phyloP scores from a whole-genome alignment of 2,888 invertebrate genomes.

The Pterostichus madidus region DNA sequence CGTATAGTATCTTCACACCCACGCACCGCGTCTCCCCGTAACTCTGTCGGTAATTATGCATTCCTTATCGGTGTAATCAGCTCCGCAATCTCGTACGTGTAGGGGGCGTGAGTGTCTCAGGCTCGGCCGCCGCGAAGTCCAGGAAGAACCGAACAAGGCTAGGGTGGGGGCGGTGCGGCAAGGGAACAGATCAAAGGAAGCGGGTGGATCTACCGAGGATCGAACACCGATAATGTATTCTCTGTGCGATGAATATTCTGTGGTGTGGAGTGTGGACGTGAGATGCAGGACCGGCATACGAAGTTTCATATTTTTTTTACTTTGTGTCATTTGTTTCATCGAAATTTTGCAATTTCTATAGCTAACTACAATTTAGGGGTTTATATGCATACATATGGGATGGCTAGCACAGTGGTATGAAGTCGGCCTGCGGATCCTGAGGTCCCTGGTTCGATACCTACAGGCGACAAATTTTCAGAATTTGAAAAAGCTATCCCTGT shows the following conservation, averaged over 20 bases:
- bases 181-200: conserved; percentile 24
- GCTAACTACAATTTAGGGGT: no score
- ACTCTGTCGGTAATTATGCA: background rate
- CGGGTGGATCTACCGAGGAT: conserved; percentile 17
- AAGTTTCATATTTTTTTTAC: no score
- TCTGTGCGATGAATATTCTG: conserved; percentile 40
- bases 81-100: conserved; percentile 11
- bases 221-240: conserved; percentile 35
- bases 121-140: conserved; percentile 11
- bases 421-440: no score
- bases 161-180: no score
- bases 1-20: background rate
- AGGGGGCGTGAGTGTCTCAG: conserved; percentile 18
- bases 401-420: no score
- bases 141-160: background rate
- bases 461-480: no score
- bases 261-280: background rate
- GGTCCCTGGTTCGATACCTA: no score
- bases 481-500: no score
- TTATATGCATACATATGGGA: no score
- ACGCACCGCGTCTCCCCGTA: background rate
- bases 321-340: no score
- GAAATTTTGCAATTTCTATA: no score
- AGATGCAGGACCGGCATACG: no score
- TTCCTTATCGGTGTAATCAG: conserved; percentile 13